Evolutionary conservation across 2,888 invertebrate species (phyloP), one percentile per base, ranked within the genome.

Genomic region (Dorcus hopei): DNA sequence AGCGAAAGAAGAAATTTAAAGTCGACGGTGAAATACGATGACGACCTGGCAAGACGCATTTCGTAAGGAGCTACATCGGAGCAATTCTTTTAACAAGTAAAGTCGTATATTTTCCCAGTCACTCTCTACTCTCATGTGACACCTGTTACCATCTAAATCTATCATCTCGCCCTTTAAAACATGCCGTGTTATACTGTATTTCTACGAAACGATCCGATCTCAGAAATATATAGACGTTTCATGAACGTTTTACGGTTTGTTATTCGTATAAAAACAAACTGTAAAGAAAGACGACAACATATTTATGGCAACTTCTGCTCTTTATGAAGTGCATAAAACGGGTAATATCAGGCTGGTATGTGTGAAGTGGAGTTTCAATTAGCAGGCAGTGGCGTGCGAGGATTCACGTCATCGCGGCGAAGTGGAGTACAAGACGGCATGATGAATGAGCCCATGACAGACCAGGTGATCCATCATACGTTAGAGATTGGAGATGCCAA

Each of bases 391-490:
- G 70, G 67, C 67, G 69, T 68, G 65, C 65, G 50, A 54, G 63
- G 59, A 58, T 54, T 64, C 65, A 33, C 26, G 26, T 33, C 26
- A 33, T 33, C 26, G 26, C 26, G 26, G 26, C 26, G 26, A 33
- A 33, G 26, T 33, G 26, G 26, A 33, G 26, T 33, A 33, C 26
- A 33, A 33, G 67, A 65, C 67, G 63, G 65, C n/a, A 74, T 79
- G 79, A 79, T 79, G 74, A 77, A 79, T 78, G 78, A 72, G 71
- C 66, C 65, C 67, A 66, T 75, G 79, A 79, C 79, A 76, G 74
- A 72, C 69, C 73, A 72, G 76, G 76, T 73, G 75, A 79, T 79
- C 78, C 75, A 79, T 79, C 79, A 79, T 78, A 70, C 68, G 71
- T 74, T 70, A 74, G 75, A 77, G 77, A 78, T 78, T 77, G 77